Percentiles rank a stretch among this genome's conserved stretches.
phyloP scores from a whole-genome alignment of 2,113 vertebrate genomes.

The Quiscalus mexicanus region DNA sequence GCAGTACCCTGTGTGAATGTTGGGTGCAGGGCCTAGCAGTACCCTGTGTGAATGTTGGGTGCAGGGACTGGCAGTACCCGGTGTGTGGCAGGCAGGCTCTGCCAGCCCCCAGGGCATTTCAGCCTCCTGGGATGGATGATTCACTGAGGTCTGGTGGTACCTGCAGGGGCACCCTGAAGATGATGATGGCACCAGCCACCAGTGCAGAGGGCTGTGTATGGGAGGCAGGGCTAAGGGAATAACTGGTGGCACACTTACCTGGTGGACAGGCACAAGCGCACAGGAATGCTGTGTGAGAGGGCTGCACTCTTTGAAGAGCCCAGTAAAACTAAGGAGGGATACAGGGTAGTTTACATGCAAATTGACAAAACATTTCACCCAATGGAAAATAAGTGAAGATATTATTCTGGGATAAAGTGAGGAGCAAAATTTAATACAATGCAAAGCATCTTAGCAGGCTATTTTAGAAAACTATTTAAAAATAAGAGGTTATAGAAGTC shows the following conservation, averaged over 20 bases:
- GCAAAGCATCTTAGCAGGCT: neutral
- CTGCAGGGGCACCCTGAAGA: neutral
- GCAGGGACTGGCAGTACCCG: neutral
- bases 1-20: neutral
- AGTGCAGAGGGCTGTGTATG: neutral
- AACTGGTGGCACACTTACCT: neutral
- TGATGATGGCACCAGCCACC: neutral
- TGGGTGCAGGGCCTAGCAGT: neutral
- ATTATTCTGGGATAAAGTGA: neutral
- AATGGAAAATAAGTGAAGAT: neutral
- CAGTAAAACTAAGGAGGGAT: neutral
- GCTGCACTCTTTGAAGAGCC: neutral
- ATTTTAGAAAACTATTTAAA: conserved; percentile 1
- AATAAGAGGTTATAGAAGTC: neutral
- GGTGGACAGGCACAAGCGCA: rapidly evolving
- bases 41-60: rapidly evolving
- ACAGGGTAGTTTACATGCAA: neutral
- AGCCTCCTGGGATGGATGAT: neutral
- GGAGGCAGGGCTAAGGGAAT: neutral
- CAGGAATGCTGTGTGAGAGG: neutral
- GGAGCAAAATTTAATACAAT: neutral
- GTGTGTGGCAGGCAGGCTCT: neutral
- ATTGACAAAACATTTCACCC: neutral
- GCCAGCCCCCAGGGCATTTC: neutral
- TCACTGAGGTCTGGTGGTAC: neutral